phyloP scores from a whole-genome alignment of 2,113 vertebrate species.

The Tupaia tana region DNA sequence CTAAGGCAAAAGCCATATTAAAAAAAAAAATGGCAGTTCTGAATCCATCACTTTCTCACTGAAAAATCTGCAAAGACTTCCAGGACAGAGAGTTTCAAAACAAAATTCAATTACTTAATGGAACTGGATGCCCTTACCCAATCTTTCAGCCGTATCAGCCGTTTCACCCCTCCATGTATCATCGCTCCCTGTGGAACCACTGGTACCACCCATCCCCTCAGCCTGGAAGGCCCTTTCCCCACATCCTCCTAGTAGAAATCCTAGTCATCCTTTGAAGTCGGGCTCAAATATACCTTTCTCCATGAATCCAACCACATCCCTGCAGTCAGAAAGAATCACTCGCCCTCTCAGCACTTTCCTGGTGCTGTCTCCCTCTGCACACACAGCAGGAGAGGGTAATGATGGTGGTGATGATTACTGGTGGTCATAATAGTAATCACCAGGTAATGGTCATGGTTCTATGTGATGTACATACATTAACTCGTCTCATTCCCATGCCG shows the following conservation, averaged over 20 bases:
- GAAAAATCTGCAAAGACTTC: background rate
- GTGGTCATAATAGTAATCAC: background rate
- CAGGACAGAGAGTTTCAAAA: background rate
- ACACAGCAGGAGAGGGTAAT: background rate
- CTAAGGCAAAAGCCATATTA: background rate
- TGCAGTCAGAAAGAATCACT: background rate
- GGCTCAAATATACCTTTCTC: slow-evolving; percentile 29
- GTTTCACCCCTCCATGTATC: background rate
- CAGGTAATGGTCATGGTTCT: background rate
- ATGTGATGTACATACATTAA: background rate
- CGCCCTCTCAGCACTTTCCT: background rate
- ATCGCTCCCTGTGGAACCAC: background rate
- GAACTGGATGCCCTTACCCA: background rate
- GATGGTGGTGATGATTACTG: too few species aligned
- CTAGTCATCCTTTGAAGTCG: background rate
- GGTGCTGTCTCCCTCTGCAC: background rate
- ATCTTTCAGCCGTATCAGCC: background rate
- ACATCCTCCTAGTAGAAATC: slow-evolving; percentile 1
- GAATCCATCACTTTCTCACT: background rate
- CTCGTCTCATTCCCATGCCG: background rate
- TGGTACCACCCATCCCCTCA: background rate
- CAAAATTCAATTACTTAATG: background rate
- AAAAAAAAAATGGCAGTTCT: background rate
- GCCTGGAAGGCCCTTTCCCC: background rate
- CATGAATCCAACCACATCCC: background rate